Conservation (phyloP, 2,888 invertebrate genomes). For the Polyommatus iphigenia region DNA sequence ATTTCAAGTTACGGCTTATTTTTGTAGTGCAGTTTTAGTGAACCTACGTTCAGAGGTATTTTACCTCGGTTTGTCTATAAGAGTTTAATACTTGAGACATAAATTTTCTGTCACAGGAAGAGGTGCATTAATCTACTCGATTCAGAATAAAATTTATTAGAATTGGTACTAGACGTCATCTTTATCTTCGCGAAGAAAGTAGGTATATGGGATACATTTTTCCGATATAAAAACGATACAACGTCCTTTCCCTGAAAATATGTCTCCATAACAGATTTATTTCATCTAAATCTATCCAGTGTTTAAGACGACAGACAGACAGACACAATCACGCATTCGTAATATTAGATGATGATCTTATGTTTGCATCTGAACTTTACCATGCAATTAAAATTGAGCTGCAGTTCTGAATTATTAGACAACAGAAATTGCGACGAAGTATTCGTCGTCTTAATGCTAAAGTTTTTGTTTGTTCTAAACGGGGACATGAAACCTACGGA, state of each 20-base stretch:
- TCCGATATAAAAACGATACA: too few relatives aligned
- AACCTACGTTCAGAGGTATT: too few relatives aligned
- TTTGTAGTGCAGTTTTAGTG: background rate
- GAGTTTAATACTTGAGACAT: background rate
- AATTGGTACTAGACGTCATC: too few relatives aligned
- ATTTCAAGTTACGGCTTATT: background rate
- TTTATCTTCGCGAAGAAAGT: too few relatives aligned
- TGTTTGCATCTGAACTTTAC: background rate
- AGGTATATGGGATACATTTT: too few relatives aligned
- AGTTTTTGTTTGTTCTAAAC: constrained; percentile 15
- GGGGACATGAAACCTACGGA: background rate
- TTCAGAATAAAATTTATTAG: too few relatives aligned
- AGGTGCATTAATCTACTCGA: too few relatives aligned
- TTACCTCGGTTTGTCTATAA: background rate
- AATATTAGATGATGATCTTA: background rate
- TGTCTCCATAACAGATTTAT: too few relatives aligned
- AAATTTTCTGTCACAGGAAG: background rate
- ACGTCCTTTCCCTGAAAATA: too few relatives aligned
- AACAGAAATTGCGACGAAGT: background rate
- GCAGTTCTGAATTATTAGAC: background rate
- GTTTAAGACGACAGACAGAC: background rate
- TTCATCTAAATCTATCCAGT: too few relatives aligned
- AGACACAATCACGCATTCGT: background rate
- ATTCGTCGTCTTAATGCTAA: background rate
- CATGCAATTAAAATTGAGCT: background rate